Evolutionary conservation across 1,140 invertebrate genomes (phyloP).

Genomic region (Meloidogyne hapla): DNA sequence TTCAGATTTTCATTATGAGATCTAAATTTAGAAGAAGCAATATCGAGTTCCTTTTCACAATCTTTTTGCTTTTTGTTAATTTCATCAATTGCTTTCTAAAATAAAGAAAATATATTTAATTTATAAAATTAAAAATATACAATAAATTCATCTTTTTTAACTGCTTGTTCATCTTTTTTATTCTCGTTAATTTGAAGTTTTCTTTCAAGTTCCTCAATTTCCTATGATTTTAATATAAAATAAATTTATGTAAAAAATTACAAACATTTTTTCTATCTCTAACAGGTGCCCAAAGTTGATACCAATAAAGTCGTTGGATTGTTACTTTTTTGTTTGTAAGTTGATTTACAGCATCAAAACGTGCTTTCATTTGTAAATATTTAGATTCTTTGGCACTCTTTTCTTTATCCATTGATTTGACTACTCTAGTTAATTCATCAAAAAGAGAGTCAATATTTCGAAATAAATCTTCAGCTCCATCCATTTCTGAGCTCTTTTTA

Average conservation of each 20-base stretch:
- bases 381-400: constrained; percentile 26
- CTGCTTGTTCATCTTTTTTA: background rate
- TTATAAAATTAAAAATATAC: background rate
- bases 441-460: constrained; percentile 24
- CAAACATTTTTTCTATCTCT: constrained; percentile 10
- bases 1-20: background rate
- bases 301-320: constrained; percentile 26
- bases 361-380: constrained; percentile 19
- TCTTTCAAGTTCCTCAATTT: background rate
- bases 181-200: background rate
- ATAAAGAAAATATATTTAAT: background rate
- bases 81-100: background rate
- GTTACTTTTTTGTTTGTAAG: background rate
- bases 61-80: background rate
- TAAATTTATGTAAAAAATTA: background rate
- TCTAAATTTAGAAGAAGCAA: background rate
- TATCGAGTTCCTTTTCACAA: background rate
- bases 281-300: constrained; percentile 29
- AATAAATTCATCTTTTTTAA: background rate
- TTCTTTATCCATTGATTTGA: constrained; percentile 13
- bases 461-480: constrained; percentile 20
- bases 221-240: background rate
- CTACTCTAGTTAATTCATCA: constrained; percentile 18
- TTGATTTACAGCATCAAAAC: constrained; percentile 21
- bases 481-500: constrained; percentile 26